phyloP scores from a whole-genome alignment of 2,888 invertebrate genomes.

The Caradrina kadenii region DNA sequence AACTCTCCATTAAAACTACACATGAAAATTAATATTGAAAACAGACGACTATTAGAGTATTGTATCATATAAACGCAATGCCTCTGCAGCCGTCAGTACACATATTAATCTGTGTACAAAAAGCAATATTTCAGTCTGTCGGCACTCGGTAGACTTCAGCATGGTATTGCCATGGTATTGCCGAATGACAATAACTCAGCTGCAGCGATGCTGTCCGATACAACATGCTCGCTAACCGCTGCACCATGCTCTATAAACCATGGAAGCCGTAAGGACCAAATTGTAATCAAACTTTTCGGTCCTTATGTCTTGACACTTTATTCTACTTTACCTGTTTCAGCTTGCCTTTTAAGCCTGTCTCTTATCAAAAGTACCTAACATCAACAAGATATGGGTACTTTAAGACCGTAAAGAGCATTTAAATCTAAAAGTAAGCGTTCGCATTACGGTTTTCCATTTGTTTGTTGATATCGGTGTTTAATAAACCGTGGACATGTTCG shows the following conservation, averaged over 20 bases:
- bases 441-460: constrained; percentile 41
- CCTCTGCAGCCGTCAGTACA: constrained; percentile 13
- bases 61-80: constrained; percentile 7
- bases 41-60: constrained; percentile 3
- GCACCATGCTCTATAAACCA: constrained; percentile 21
- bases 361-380: background rate
- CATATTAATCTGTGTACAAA: constrained; percentile 46
- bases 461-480: constrained; percentile 52
- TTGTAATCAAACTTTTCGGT: background rate
- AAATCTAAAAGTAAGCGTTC: background rate
- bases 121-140: constrained; percentile 55
- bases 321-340: too few relatives aligned
- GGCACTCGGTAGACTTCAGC: constrained; percentile 39
- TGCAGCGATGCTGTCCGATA: constrained; percentile 58
- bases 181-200: constrained; percentile 63
- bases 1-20: constrained; percentile 1
- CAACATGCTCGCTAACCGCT: constrained; percentile 41
- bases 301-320: background rate
- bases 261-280: constrained; percentile 29
- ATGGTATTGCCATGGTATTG: constrained; percentile 46
- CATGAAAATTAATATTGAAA: constrained; percentile 24
- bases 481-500: constrained; percentile 39
- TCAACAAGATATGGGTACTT: constrained; percentile 6
- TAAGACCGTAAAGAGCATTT: constrained; percentile 5
- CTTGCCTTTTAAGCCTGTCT: too few relatives aligned